Evolutionary conservation across 2,888 invertebrate genomes (phyloP), one percentile per base, ranked within the genome.

Genomic region (Gryllus longicercus): DNA sequence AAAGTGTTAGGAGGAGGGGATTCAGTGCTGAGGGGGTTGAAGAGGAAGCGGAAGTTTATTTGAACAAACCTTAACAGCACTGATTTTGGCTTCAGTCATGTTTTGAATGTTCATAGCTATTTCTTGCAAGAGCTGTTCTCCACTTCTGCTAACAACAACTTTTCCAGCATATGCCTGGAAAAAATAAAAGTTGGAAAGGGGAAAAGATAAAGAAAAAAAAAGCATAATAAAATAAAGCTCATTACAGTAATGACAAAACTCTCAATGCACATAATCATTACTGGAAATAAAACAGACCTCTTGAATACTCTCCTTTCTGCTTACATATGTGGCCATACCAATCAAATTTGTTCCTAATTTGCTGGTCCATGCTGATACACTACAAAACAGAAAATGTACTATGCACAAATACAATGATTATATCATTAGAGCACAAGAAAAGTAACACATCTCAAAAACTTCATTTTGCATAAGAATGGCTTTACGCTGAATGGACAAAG

Each of bases 11-110:
- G 38, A 5, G 38, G 0, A 8, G 38, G 8, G 8, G 8, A 38
- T 38, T 5, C 5, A 38, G 38, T 38, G 38, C 38, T 38, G 38
- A 5, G 38, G 8, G 38, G 4, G 38, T 38, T 38, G 5, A 21
- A 21, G 21, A n/a, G 21, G 16, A 78, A 1, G 18, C 11, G 18
- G n/a, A 50, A 12, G 10, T 8, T 80, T 5, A 38, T 38, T 8
- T 38, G 38, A 38, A 86, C 86, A 87, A 88, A 94, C 93, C 89
- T 92, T 92, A 51, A 97, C 95, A 14, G 96, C 96, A 84, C 94
- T 93, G 82, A 95, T 94, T 89, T 96, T 96, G 75, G 94, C 91
- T 83, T 94, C 94, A 93, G 96, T 94, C 94, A 96, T 96, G 79
- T 92, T 92, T 85, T 94, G 93, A 81, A 97, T 94, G 84, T 95